Base-by-base conservation (phyloP, 2,888 invertebrate species). In the Oeneis ivallda region DNA sequence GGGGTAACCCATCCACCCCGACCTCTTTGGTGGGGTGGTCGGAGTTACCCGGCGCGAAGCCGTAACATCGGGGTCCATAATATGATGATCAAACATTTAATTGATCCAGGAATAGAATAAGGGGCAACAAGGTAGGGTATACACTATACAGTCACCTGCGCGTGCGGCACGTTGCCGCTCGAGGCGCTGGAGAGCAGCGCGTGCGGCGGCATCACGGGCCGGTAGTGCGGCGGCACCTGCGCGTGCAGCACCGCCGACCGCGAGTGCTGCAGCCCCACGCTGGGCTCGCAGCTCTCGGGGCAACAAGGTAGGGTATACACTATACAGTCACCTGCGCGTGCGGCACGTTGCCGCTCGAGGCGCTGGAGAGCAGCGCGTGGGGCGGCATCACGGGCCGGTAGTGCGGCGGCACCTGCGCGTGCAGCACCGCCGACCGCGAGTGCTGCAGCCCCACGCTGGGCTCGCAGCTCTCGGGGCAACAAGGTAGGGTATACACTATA, bases 351-450 rank as follows among this genome's bases (percentile, higher is more conserved):
- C 94, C 93, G 71, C 94, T 93, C 59, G 94, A 94, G n/a, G 93
- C 90, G 67, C 94, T 94, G 77, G 93, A 93, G 77, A 93, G 82
- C 62, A 94, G 82, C 45, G 87, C 84, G 73, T 89, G 87, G 66
- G 87, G 77, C 70, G 85, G 90, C 86, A 89, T 80, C 73, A 87
- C 88, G 70, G 92, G 90, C 72, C 91, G 87, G 79, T 87, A 92
- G 80, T 92, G 90, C 69, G 89, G 92, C 73, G 89, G 91, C 73
- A 91, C 90, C 76, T 93, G 93, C 72, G 90, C 91, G 78, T 95
- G 94, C 75, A 96, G 92, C 76, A 96, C 94, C 75, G 95, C 96
- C 37, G 95, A 95, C 72, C 95, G 95, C 73, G 95, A 95, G 83
- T 95, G 94, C 80, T 94, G 94, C 65, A 94, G 86, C 67, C 90